Evolutionary conservation across 2,113 vertebrate species (phyloP).

Genomic region (Atherinomorus stipes): DNA sequence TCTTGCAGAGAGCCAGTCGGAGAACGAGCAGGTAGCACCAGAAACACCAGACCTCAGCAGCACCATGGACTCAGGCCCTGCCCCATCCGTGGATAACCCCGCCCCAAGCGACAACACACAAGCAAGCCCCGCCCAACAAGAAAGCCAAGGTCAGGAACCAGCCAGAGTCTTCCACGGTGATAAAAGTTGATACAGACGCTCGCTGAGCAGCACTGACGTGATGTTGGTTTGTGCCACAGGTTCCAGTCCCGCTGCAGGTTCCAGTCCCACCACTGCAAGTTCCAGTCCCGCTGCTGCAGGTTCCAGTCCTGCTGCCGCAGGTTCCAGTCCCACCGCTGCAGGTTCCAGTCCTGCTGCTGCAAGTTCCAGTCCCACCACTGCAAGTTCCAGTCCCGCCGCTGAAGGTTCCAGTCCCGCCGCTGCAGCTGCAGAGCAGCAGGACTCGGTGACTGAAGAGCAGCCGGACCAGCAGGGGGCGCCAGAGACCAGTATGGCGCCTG

Average conservation of each 20-base stretch:
- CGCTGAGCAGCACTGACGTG: background rate
- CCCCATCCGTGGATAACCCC: constrained; percentile 12
- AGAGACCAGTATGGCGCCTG: constrained; percentile 35
- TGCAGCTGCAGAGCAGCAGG: background rate
- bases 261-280: constrained; percentile 33
- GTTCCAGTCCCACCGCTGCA: constrained; percentile 18
- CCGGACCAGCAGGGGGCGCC: constrained; percentile 62
- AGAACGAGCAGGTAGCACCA: constrained; percentile 77
- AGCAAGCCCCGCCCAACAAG: constrained; percentile 50
- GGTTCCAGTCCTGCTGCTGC: constrained; percentile 28
- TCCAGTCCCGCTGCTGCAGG: constrained; percentile 33
- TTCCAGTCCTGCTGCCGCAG: constrained; percentile 32
- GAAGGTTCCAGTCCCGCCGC: constrained; percentile 30
- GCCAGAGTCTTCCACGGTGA: too few relatives aligned
- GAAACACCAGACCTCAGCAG: constrained; percentile 86
- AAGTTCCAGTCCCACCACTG: too few relatives aligned
- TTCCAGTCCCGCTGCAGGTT: constrained; percentile 31
- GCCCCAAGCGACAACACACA: constrained; percentile 30
- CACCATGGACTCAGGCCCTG: constrained; percentile 46
- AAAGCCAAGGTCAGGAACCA: constrained; percentile 42
- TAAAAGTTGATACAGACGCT: too few relatives aligned
- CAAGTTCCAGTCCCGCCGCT: constrained; percentile 32
- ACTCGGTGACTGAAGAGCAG: constrained; percentile 32
- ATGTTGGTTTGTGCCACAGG: constrained; percentile 26
- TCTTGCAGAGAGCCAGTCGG: constrained; percentile 89